Evolutionary conservation across 1,140 invertebrate species (phyloP), one percentile per base, ranked within the genome.

Genomic region (Drosophila albomicans): DNA sequence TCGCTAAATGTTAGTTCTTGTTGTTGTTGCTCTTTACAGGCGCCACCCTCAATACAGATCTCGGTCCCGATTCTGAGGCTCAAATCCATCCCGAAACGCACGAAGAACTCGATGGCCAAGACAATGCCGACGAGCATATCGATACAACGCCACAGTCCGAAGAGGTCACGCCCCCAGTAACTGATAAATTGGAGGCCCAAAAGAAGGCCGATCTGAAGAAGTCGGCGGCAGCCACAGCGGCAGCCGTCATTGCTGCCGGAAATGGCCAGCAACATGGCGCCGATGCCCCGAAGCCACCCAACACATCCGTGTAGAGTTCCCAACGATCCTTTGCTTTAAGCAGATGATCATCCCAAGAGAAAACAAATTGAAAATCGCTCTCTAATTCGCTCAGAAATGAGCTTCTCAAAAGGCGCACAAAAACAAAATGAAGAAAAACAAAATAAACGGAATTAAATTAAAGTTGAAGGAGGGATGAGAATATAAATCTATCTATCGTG

Each of bases 1-100:
- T 80, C 82, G 86, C 81, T 92, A 87, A 92, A 92, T 85, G 91
- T 92, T 92, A 92, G 91, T 92, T 92, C 91, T 92, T 91, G 91
- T 92, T 92, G 88, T 91, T 92, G 88, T 91, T 88, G 89, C 88
- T 91, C 65, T 73, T 92, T 92, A 57, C 91, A 92, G 91, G 91
- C 79, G 91, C 91, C 75, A 91, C 91, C n/a, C 71, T 92, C 15
- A 91, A 92, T 69, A 92, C 91, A 66, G 91, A 92, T 57, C 82
- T 92, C 67, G 67, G 92, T 69, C 92, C 92, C 77, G 92, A 92
- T 77, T 92, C 92, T 15, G 92, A 92, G 82, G 92, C 92, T 13
- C 92, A 92, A 54, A 92, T 92, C 20, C 87, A 92, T 79, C 91
- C 91, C 43, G 86, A 92, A 20, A 77, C 81, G 10, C 81, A 87